A percentile compares a stretch with the other conserved stretches of the same genome.
Conservation (phyloP, 2,888 invertebrate species). For the Exocentrus adspersus region DNA sequence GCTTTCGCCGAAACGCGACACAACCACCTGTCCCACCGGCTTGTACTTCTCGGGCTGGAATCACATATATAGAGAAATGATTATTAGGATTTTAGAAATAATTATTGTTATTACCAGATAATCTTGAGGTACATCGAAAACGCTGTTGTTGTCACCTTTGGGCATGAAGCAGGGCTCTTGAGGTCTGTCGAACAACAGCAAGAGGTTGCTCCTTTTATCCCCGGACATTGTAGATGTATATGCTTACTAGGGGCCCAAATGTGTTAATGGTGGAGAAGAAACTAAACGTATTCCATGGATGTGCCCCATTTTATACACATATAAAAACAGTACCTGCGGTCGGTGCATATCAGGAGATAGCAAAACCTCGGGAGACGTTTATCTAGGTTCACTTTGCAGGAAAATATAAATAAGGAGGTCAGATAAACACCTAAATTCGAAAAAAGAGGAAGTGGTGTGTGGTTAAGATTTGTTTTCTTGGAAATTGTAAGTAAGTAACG, state of each 20-base stretch:
- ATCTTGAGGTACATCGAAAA: constrained; percentile 68
- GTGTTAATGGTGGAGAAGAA: not conserved
- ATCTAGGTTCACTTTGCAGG: not conserved
- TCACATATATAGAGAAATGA: not conserved
- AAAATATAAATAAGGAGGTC: not conserved
- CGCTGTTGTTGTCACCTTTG: constrained; percentile 73
- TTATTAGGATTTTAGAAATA: no score
- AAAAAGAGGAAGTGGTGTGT: not conserved
- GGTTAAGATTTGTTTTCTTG: not conserved
- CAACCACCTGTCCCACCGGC: constrained; percentile 68
- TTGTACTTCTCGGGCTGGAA: constrained; percentile 67
- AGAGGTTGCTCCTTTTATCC: constrained; percentile 66
- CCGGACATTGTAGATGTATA: constrained; percentile 21
- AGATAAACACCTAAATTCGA: not conserved
- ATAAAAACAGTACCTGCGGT: not conserved
- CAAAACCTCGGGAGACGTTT: not conserved
- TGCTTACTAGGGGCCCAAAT: not conserved
- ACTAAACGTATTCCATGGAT: not conserved
- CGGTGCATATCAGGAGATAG: not conserved
- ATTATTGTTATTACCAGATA: constrained; percentile 12
- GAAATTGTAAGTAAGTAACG: no score
- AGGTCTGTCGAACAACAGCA: constrained; percentile 79
- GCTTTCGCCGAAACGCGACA: constrained; percentile 67
- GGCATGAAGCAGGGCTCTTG: constrained; percentile 81
- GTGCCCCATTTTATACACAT: not conserved